Percentiles rank a stretch among this genome's conserved stretches.
Conservation (phyloP, 2,888 invertebrate species). For the Harpalus rubripes region DNA sequence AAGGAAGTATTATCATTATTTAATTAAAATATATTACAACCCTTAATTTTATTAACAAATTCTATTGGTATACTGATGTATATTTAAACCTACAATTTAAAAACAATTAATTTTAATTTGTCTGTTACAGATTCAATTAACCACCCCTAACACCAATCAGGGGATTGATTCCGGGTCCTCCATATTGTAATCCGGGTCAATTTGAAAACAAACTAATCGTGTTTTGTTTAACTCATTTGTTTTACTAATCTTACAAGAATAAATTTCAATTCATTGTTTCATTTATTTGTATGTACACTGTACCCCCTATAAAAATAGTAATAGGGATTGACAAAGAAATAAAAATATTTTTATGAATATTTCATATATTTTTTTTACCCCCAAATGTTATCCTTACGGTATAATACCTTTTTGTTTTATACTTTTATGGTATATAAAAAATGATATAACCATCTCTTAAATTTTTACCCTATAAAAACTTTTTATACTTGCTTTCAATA, state of each 20-base stretch:
- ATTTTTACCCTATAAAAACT: constrained; percentile 30
- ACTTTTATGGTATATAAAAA: constrained; percentile 53
- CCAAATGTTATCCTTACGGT: constrained; percentile 11
- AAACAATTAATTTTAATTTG: constrained; percentile 4
- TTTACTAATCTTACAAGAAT: constrained; percentile 56
- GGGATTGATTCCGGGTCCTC: not conserved
- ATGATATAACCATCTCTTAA: constrained; percentile 22
- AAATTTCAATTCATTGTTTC: constrained; percentile 3
- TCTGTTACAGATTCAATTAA: not conserved
- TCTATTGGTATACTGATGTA: not conserved
- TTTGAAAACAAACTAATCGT: constrained; percentile 59
- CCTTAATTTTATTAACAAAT: not conserved
- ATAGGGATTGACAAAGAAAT: no score
- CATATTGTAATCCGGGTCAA: constrained; percentile 35
- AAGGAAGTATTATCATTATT: not conserved
- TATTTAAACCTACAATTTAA: not conserved
- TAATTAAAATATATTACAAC: not conserved
- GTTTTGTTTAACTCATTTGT: constrained; percentile 61
- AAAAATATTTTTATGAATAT: not conserved
- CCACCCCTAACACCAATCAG: not conserved
- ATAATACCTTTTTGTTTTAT: constrained; percentile 34
- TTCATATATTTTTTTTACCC: no score
- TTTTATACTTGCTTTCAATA: not conserved
- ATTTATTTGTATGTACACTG: constrained; percentile 19
- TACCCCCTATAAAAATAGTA: no score